phyloP scores from a whole-genome alignment of 1,140 invertebrate species.

The Bacillus rossius region DNA sequence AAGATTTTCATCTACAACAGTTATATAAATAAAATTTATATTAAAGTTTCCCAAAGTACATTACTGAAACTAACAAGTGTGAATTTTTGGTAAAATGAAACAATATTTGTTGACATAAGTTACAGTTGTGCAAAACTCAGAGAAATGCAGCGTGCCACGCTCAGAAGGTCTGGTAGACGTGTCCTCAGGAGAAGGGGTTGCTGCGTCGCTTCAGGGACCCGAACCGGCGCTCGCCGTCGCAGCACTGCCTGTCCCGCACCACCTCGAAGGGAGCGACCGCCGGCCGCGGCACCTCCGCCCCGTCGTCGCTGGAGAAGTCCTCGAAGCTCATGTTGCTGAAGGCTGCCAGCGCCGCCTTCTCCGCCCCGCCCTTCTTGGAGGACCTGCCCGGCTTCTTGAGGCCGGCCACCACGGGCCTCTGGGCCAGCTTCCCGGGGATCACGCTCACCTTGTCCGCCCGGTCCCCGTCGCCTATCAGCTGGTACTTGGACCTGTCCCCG shows the following conservation, averaged over 20 bases:
- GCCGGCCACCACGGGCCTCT: neutral
- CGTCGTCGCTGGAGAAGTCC: conserved; percentile 60
- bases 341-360: conserved; percentile 31
- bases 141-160: too few relatives aligned
- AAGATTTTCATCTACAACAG: too few relatives aligned
- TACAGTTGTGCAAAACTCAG: too few relatives aligned
- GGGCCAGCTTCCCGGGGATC: neutral
- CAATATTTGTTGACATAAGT: too few relatives aligned
- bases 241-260: conserved; percentile 41
- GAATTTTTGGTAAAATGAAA: too few relatives aligned
- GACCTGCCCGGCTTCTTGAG: neutral
- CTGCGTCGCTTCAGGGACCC: conserved; percentile 57
- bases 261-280: conserved; percentile 53
- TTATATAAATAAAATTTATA: too few relatives aligned
- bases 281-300: conserved; percentile 39
- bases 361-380: neutral
- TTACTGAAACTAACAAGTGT: too few relatives aligned
- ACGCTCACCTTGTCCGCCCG: neutral
- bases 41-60: too few relatives aligned
- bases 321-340: conserved; percentile 78
- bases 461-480: conserved; percentile 42
- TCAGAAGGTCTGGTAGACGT: too few relatives aligned
- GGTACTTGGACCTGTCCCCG: conserved; percentile 47
- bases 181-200: conserved; percentile 57
- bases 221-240: conserved; percentile 55